These are phyloP conservation scores for Spatulosminthurus flaviceps DNA, from an alignment of 2,888 invertebrate genomes.

Conservation along the genomic window DNA sequence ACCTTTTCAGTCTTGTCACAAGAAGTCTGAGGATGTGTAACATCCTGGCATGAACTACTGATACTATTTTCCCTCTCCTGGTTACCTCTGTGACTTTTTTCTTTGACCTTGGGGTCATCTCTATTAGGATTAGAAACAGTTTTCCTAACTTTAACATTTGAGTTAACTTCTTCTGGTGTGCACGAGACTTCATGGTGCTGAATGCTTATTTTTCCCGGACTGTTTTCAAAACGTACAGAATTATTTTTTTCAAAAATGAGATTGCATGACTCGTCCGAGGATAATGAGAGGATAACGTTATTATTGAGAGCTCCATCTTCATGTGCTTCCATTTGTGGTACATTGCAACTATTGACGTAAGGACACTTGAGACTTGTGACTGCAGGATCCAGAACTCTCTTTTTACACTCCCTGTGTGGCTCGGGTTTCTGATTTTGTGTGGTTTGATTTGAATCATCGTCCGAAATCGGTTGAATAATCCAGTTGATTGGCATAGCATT, in stretches of 20 bases:
- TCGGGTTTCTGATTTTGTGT: slow-evolving; percentile 52
- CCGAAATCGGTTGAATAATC: slow-evolving; percentile 37
- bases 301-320: neutral
- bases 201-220: slow-evolving; percentile 33
- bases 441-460: slow-evolving; percentile 21
- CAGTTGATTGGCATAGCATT: slow-evolving; percentile 25
- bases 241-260: slow-evolving; percentile 58
- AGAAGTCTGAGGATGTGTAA: slow-evolving; percentile 15
- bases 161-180: neutral
- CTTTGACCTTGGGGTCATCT: neutral
- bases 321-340: neutral
- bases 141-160: neutral
- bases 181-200: neutral
- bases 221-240: slow-evolving; percentile 57
- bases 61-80: neutral
- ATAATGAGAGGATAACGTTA: neutral
- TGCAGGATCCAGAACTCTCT: slow-evolving; percentile 52
- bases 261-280: slow-evolving; percentile 49
- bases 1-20: slow-evolving; percentile 46
- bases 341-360: slow-evolving; percentile 50
- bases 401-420: slow-evolving; percentile 51
- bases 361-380: slow-evolving; percentile 62
- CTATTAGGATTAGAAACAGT: neutral
- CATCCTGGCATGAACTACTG: neutral
- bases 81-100: neutral